phyloP scores from a whole-genome alignment of 2,888 invertebrate genomes.

The Campoplex capitator region DNA sequence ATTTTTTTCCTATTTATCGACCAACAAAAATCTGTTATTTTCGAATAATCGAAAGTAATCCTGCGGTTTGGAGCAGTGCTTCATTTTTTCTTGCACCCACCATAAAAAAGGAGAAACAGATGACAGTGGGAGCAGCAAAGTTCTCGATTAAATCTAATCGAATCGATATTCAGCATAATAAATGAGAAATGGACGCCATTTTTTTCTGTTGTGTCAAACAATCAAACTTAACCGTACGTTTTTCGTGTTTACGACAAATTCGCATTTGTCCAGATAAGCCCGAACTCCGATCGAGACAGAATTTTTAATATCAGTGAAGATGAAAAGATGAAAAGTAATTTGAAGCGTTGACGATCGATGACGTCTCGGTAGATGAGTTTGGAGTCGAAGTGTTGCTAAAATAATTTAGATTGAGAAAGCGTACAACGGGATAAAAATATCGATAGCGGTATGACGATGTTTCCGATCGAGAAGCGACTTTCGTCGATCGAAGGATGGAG shows the following conservation, averaged over 20 bases:
- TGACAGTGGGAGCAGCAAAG: background rate
- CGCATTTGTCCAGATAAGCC: slow-evolving; percentile 8
- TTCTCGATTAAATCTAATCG: background rate
- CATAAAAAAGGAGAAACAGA: too few species aligned
- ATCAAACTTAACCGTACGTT: slow-evolving; percentile 34
- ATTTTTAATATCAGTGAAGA: slow-evolving; percentile 8
- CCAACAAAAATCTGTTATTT: background rate
- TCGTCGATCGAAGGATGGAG: slow-evolving; percentile 39
- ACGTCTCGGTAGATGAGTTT: background rate
- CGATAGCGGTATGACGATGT: slow-evolving; percentile 50
- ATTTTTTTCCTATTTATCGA: background rate
- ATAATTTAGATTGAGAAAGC: background rate
- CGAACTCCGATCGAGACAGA: background rate
- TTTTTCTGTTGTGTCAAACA: background rate
- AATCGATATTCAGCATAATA: slow-evolving; percentile 17
- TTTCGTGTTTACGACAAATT: slow-evolving; percentile 6
- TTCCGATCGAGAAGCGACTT: slow-evolving; percentile 36
- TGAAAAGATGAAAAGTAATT: background rate
- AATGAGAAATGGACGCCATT: background rate
- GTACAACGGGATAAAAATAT: slow-evolving; percentile 16
- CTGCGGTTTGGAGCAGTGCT: too few species aligned
- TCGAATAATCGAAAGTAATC: background rate
- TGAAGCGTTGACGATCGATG: background rate
- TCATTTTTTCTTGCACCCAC: too few species aligned
- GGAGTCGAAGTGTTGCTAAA: background rate